phyloP scores from a whole-genome alignment of 2,888 invertebrate species.

The Oxyteleia sp. region DNA sequence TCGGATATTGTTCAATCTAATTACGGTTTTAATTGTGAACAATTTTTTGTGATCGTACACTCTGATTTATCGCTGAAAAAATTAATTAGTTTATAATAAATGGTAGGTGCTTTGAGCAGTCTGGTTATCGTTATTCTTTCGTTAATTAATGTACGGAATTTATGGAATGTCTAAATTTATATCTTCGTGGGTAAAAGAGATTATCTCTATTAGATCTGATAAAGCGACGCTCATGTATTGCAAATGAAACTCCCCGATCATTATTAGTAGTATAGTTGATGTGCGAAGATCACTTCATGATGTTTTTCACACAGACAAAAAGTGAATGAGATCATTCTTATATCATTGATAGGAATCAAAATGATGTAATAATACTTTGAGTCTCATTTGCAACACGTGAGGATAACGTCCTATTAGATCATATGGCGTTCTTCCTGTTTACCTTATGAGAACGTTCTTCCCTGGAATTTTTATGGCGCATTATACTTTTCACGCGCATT shows the following conservation, averaged over 20 bases:
- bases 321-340: conserved; percentile 60
- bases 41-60: neutral
- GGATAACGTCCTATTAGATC: conserved; percentile 59
- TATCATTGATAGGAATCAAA: conserved; percentile 63
- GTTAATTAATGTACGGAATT: conserved; percentile 56
- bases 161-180: conserved; percentile 59
- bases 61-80: conserved; percentile 6
- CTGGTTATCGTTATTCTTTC: conserved; percentile 35
- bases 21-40: conserved; percentile 39
- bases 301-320: conserved; percentile 57
- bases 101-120: conserved; percentile 1
- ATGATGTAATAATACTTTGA: conserved; percentile 54
- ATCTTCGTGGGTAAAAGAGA: conserved; percentile 57
- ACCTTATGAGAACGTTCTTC: conserved; percentile 52
- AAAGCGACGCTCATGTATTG: conserved; percentile 48
- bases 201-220: conserved; percentile 62
- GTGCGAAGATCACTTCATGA: conserved; percentile 53
- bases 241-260: conserved; percentile 52
- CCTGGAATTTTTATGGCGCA: conserved; percentile 39
- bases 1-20: conserved; percentile 8
- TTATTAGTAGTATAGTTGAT: conserved; percentile 52
- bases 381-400: conserved; percentile 55
- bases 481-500: conserved; percentile 35
- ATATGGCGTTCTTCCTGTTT: conserved; percentile 55
- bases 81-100: conserved; percentile 39